Evolutionary conservation across 1,140 invertebrate species (phyloP), one percentile per base, ranked within the genome.

Genomic region (Drosophila elegans): DNA sequence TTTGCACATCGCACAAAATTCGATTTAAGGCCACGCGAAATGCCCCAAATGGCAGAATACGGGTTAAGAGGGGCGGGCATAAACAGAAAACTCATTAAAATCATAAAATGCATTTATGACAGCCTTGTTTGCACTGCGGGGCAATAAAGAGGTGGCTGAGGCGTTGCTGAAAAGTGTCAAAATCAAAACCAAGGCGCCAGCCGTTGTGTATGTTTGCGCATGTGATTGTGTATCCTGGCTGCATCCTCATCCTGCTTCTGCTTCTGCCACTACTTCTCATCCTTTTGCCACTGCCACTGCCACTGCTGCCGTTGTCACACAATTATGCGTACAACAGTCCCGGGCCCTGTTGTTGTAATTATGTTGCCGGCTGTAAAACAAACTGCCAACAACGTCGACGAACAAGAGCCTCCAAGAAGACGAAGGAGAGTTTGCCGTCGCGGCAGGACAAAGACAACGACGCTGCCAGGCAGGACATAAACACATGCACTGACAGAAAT

Each of bases 31-130:
- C 27, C 36, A 48, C 67, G 67, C 51, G 51, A 10, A 39, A 16
- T 68, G 49, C 45, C 61, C 61, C 62, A 67, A 67, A 39, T 7
- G 53, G n/a, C 13, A 45, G 13, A 2, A 25, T n/a, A 4, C 7
- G 38, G 16, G 34, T 16, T 11, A 7, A 42, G 25, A 4, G 25
- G 13, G 9, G 45, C 44, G 36, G 75, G 86, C 80, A 88, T 88
- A 82, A 88, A 88, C 83, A 89, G 83, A 88, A 88, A 88, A 88
- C 84, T 88, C 84, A 88, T 88, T 88, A 88, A 89, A 88, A 88
- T 89, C 84, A 89, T 88, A 88, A 88, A 88, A 88, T 83, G 83
- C 83, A 88, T 88, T 88, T 88, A 83, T 88, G 83, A 83, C 83
- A 89, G 84, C 56, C 75, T 68, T 86, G 83, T 89, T 89, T 88